Conservation (phyloP, 2,113 vertebrate species). For the Manacus vitellinus region DNA sequence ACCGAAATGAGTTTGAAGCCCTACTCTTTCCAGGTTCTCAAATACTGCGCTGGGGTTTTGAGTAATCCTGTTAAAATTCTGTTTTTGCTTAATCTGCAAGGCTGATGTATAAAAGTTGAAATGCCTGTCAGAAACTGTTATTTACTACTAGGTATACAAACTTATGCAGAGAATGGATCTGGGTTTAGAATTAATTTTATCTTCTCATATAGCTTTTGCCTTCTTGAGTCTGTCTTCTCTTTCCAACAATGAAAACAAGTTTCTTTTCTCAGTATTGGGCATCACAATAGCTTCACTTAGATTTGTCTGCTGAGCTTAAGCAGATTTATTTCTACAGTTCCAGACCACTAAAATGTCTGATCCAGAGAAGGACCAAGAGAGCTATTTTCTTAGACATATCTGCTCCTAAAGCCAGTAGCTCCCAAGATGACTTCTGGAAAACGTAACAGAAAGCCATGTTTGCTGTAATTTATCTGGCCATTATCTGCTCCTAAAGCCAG, state of each 20-base stretch:
- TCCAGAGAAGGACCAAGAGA: not conserved
- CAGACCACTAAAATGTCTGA: rapidly evolving
- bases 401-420: not conserved
- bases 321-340: not conserved
- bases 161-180: not conserved
- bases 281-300: not conserved
- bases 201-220: not conserved
- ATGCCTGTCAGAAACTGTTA: not conserved
- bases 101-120: not conserved
- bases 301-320: not conserved
- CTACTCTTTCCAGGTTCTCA: not conserved
- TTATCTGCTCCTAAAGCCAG: not conserved
- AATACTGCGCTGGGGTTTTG: not conserved
- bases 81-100: not conserved
- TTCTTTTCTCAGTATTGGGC: not conserved
- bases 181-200: not conserved
- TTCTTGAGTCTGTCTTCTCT: not conserved
- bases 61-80: not conserved
- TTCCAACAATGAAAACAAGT: not conserved
- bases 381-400: not conserved
- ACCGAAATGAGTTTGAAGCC: not conserved
- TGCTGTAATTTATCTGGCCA: not conserved
- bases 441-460: not conserved
- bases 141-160: not conserved
- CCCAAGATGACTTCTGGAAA: not conserved